Conservation (phyloP, 1,140 invertebrate species). For the Chironomus tepperi region DNA sequence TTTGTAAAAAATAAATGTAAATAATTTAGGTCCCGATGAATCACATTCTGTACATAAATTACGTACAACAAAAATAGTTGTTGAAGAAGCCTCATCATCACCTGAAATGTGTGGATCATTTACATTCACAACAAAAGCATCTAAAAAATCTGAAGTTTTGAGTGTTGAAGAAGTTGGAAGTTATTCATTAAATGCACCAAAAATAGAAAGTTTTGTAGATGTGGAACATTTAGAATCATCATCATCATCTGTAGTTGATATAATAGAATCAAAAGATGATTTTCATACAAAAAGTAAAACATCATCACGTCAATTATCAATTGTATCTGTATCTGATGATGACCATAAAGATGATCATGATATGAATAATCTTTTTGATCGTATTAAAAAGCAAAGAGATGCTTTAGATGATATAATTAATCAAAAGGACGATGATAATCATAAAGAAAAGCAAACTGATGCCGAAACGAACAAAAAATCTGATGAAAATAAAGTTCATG, state of each 20-base stretch:
- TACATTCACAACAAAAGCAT: constrained; percentile 40
- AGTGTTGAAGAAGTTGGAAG: constrained; percentile 52
- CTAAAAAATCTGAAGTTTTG: constrained; percentile 42
- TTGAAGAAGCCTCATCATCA: constrained; percentile 44
- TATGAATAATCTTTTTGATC: constrained; percentile 51
- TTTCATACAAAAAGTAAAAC: constrained; percentile 33
- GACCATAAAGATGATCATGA: constrained; percentile 49
- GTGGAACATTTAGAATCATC: constrained; percentile 30
- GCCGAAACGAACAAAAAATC: background rate
- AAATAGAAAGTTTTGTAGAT: constrained; percentile 29
- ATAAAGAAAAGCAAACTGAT: background rate
- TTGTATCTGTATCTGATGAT: constrained; percentile 55
- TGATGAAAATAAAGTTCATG: background rate
- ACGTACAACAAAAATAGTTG: constrained; percentile 49
- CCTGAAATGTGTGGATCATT: constrained; percentile 37
- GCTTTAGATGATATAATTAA: constrained; percentile 53
- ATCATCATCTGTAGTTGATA: constrained; percentile 44
- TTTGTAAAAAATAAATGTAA: background rate
- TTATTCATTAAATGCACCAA: constrained; percentile 44
- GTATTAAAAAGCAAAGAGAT: constrained; percentile 57
- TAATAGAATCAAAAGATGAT: constrained; percentile 45
- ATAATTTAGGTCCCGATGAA: constrained; percentile 52
- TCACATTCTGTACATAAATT: constrained; percentile 55
- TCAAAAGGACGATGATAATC: background rate
- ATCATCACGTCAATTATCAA: constrained; percentile 46